These are phyloP conservation scores for Lutjanus campechanus DNA, from an alignment of 2,797 vertebrate species.

Conservation along the genomic window DNA sequence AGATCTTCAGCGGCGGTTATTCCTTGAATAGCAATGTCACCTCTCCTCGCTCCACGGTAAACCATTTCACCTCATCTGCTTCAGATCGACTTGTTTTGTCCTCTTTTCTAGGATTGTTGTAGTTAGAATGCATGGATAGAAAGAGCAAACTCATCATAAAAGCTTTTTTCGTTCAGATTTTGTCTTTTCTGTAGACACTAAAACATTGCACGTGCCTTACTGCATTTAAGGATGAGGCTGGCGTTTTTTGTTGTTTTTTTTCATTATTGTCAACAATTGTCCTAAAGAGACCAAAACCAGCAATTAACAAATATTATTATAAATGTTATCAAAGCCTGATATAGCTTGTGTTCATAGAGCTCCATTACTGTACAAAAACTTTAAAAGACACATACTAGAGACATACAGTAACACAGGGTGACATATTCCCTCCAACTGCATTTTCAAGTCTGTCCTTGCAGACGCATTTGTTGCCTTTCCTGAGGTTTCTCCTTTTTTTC, in stretches of 20 bases:
- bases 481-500: no score
- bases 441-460: no score
- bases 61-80: slow-evolving; percentile 70
- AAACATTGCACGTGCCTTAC: neutral
- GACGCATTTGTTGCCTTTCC: no score
- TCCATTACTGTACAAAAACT: no score
- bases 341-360: neutral
- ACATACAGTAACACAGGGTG: no score
- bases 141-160: slow-evolving; percentile 2
- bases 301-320: neutral
- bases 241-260: neutral
- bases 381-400: no score
- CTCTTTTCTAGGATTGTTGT: neutral
- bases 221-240: slow-evolving; percentile 28
- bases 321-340: neutral
- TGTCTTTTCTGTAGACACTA: neutral
- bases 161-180: slow-evolving; percentile 15
- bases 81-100: slow-evolving; percentile 15
- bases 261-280: neutral
- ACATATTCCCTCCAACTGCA: no score
- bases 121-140: neutral
- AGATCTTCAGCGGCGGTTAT: slow-evolving; percentile 90
- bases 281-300: neutral
- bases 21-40: slow-evolving; percentile 89
- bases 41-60: slow-evolving; percentile 92